A percentile compares a stretch with the other conserved stretches of the same genome.
phyloP scores from a whole-genome alignment of 2,888 invertebrate genomes.

The Ceriagrion tenellum region DNA sequence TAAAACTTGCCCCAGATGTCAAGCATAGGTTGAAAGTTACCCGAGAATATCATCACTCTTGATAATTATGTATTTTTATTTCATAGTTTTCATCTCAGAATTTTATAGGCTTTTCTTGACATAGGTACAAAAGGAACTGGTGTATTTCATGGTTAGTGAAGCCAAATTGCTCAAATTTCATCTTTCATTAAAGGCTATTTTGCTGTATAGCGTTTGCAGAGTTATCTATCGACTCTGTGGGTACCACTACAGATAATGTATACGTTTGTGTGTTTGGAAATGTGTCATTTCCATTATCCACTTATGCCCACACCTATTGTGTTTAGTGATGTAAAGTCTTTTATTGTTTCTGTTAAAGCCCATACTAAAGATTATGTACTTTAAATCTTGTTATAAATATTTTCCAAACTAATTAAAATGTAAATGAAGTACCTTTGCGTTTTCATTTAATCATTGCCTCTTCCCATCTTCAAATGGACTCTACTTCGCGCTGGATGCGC shows the following conservation, averaged over 20 bases:
- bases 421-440: slow-evolving; percentile 63
- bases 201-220: slow-evolving; percentile 22
- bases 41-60: neutral
- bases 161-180: slow-evolving; percentile 56
- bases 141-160: slow-evolving; percentile 47
- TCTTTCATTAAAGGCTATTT: slow-evolving; percentile 53
- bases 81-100: neutral
- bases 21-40: slow-evolving; percentile 47
- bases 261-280: slow-evolving; percentile 60
- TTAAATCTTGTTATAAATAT: slow-evolving; percentile 71
- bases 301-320: slow-evolving; percentile 58
- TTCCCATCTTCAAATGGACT: neutral
- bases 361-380: slow-evolving; percentile 70
- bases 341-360: slow-evolving; percentile 30
- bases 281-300: slow-evolving; percentile 58
- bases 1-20: slow-evolving; percentile 41
- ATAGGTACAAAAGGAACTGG: slow-evolving; percentile 43
- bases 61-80: neutral
- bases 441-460: neutral
- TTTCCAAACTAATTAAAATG: slow-evolving; percentile 71
- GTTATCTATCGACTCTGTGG: neutral
- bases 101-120: slow-evolving; percentile 28
- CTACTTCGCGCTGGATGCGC: neutral
- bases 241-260: slow-evolving; percentile 42
- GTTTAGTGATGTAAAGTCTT: slow-evolving; percentile 57